Percentiles rank a stretch among this genome's conserved stretches.
These are phyloP conservation scores for Xestoiulus laeticollis DNA, from an alignment of 2,888 invertebrate genomes.

Conservation along the genomic window DNA sequence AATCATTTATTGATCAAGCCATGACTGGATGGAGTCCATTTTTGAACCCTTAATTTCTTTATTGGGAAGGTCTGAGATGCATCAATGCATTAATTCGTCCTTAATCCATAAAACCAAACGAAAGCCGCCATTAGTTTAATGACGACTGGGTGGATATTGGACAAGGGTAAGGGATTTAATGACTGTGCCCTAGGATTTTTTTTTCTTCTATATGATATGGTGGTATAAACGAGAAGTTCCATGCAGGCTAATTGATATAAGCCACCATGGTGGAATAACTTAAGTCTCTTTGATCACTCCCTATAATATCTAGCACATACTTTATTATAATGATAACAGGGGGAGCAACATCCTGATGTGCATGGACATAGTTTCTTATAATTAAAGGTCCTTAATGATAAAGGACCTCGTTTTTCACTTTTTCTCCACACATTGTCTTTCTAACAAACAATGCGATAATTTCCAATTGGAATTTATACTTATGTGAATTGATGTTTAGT, in stretches of 20 bases:
- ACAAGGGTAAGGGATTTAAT: neutral
- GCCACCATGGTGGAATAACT: slow-evolving; percentile 31
- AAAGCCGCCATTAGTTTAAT: slow-evolving; percentile 43
- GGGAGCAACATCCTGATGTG: neutral
- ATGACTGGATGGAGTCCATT: slow-evolving; percentile 24
- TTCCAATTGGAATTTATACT: neutral
- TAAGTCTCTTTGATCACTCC: slow-evolving; percentile 21
- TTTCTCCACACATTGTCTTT: neutral
- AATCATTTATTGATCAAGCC: slow-evolving; percentile 9
- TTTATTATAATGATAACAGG: slow-evolving; percentile 41
- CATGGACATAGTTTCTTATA: slow-evolving; percentile 15
- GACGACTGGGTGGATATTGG: neutral
- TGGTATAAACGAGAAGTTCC: neutral
- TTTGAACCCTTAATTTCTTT: slow-evolving; percentile 39
- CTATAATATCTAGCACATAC: slow-evolving; percentile 27
- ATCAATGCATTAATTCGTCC: slow-evolving; percentile 43
- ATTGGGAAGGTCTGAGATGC: slow-evolving; percentile 19
- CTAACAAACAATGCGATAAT: neutral
- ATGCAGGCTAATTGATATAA: slow-evolving; percentile 37
- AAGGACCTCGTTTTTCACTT: slow-evolving; percentile 22
- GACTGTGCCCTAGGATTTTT: slow-evolving; percentile 4
- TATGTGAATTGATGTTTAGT: neutral
- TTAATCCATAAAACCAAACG: slow-evolving; percentile 43
- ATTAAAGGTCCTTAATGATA: slow-evolving; percentile 41
- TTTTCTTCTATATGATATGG: neutral